Evolutionary conservation across 2,888 invertebrate species (phyloP).

Genomic region (Hyposoter didymator): DNA sequence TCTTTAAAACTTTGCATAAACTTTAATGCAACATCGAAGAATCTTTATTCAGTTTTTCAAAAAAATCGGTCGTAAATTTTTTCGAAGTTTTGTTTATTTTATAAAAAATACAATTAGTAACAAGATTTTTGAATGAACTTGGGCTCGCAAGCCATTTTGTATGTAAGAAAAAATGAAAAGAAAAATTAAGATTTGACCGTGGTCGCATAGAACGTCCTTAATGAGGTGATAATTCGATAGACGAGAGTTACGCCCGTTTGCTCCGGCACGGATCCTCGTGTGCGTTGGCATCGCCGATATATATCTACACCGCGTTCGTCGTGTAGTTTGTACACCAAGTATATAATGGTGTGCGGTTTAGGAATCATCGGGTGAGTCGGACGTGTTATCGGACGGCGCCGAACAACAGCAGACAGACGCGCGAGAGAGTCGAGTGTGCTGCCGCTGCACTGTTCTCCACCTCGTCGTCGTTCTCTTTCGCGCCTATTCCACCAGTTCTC

Average conservation of each 20-base stretch:
- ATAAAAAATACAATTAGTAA: too few species aligned
- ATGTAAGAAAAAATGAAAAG: too few species aligned
- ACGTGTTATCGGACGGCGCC: conserved; percentile 57
- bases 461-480: conserved; percentile 16
- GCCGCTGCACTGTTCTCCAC: conserved; percentile 42
- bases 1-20: too few species aligned
- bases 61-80: too few species aligned
- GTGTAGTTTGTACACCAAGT: conserved; percentile 1
- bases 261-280: not conserved
- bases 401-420: conserved; percentile 53
- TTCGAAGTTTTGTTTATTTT: too few species aligned
- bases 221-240: not conserved
- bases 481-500: not conserved
- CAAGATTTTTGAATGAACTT: too few species aligned
- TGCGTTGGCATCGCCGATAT: not conserved
- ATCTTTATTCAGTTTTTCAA: too few species aligned
- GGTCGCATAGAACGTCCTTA: not conserved
- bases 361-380: conserved; percentile 51
- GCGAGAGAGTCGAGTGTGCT: conserved; percentile 4
- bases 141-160: too few species aligned
- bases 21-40: too few species aligned
- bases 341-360: conserved; percentile 36
- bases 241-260: conserved; percentile 14
- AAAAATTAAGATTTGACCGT: too few species aligned
- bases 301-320: not conserved